These are phyloP conservation scores for Pantherophis alleghaniensis DNA, from an alignment of 2,797 vertebrate species.

Conservation along the genomic window DNA sequence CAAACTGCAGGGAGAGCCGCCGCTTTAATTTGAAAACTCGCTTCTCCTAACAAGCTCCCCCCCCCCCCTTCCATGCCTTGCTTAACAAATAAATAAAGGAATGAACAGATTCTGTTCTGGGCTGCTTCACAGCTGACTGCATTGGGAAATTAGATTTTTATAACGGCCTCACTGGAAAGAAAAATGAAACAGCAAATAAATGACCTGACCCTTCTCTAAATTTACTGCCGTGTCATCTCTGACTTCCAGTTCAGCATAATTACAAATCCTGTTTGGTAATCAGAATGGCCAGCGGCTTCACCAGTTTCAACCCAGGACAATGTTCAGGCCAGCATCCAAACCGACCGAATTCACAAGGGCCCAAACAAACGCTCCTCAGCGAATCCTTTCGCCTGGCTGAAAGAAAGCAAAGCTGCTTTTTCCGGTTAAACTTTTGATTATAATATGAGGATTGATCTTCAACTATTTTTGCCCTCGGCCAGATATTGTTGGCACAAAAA, in stretches of 20 bases:
- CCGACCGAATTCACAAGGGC: not conserved
- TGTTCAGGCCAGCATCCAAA: not conserved
- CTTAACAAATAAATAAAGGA: not conserved
- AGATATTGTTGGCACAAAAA: not conserved
- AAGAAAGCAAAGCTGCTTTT: not conserved
- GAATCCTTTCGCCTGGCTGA: not conserved
- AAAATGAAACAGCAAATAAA: not conserved
- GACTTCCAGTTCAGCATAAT: not conserved
- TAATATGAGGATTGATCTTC: not conserved
- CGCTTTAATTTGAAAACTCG: not conserved
- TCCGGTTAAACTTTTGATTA: not conserved
- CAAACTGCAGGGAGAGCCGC: not conserved
- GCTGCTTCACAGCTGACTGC: not conserved
- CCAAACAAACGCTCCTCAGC: not conserved
- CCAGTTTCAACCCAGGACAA: not conserved
- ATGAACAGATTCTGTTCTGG: not conserved
- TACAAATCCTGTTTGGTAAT: not conserved
- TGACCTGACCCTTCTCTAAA: not conserved
- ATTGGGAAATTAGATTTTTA: not conserved
- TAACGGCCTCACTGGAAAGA: not conserved
- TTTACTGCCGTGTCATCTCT: not conserved
- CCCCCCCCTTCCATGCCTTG: not conserved
- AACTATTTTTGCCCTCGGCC: not conserved
- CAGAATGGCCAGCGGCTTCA: not conserved
- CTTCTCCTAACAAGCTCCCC: not conserved